These are phyloP conservation scores for Gobio gobio DNA, from an alignment of 2,113 vertebrate species.

Conservation along the genomic window DNA sequence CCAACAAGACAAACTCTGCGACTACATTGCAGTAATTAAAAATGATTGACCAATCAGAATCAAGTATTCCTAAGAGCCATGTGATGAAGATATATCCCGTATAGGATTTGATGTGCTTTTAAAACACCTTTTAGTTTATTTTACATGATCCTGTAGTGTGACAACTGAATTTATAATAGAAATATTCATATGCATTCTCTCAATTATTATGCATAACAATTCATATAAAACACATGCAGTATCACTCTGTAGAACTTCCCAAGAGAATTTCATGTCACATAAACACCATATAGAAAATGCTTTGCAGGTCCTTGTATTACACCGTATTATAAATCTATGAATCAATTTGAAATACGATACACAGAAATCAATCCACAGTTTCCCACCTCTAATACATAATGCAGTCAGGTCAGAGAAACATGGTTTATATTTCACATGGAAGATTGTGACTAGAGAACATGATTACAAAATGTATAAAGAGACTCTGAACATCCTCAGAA, in stretches of 20 bases:
- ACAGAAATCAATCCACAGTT: conserved; percentile 16
- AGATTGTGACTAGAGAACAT: not conserved
- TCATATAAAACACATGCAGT: not conserved
- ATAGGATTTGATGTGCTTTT: too few relatives aligned
- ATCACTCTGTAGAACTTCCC: not conserved
- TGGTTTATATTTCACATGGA: not conserved
- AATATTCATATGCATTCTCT: not conserved
- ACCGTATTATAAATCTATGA: conserved; percentile 8
- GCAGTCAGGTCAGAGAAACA: not conserved
- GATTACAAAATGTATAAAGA: not conserved
- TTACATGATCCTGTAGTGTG: not conserved
- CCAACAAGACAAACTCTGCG: too few relatives aligned
- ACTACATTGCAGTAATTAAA: too few relatives aligned
- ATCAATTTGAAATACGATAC: not conserved
- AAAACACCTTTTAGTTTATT: not conserved
- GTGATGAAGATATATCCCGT: too few relatives aligned
- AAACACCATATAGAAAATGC: conserved; percentile 34
- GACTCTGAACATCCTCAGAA: not conserved
- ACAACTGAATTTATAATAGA: not conserved
- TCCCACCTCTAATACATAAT: not conserved
- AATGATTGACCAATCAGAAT: too few relatives aligned
- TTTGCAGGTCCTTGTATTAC: conserved; percentile 18
- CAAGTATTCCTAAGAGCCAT: too few relatives aligned
- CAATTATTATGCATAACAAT: not conserved
- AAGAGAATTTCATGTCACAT: conserved; percentile 17